Evolutionary conservation across 2,113 vertebrate species (phyloP).

Genomic region (Colossoma macropomum): DNA sequence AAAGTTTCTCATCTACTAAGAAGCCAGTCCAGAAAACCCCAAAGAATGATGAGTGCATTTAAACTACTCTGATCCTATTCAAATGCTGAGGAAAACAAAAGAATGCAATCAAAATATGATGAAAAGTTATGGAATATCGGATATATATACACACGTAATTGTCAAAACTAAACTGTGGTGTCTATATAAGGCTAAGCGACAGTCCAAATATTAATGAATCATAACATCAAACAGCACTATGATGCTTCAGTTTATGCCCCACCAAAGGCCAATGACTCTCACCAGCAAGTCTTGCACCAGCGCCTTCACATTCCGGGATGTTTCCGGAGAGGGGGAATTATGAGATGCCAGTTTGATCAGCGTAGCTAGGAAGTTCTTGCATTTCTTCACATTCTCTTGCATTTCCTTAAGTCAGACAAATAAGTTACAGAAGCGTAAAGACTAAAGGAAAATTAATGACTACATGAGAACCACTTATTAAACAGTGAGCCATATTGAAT

Average conservation of each 20-base stretch:
- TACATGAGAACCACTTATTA: background rate
- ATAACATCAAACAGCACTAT: background rate
- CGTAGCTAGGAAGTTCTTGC: slow-evolving; percentile 89
- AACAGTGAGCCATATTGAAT: no score
- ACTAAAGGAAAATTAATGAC: background rate
- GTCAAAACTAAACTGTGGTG: no score
- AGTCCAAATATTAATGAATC: no score
- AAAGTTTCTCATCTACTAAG: background rate
- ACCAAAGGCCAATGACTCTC: slow-evolving; percentile 54
- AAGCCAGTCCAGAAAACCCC: background rate
- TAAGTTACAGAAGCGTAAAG: background rate
- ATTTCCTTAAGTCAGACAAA: slow-evolving; percentile 78
- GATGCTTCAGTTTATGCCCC: background rate
- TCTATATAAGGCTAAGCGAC: no score
- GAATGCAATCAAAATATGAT: no score
- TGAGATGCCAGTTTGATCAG: slow-evolving; percentile 90
- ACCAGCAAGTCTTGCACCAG: slow-evolving; percentile 90
- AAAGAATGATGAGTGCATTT: no score
- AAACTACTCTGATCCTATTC: background rate
- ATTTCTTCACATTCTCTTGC: slow-evolving; percentile 92
- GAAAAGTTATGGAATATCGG: no score
- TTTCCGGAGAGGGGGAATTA: slow-evolving; percentile 87
- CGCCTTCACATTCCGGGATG: slow-evolving; percentile 86
- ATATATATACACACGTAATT: no score
- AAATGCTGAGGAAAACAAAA: background rate